A percentile compares a stretch with the other conserved stretches of the same genome.
phyloP scores from a whole-genome alignment of 1,140 invertebrate species.

The Magallana angulata region DNA sequence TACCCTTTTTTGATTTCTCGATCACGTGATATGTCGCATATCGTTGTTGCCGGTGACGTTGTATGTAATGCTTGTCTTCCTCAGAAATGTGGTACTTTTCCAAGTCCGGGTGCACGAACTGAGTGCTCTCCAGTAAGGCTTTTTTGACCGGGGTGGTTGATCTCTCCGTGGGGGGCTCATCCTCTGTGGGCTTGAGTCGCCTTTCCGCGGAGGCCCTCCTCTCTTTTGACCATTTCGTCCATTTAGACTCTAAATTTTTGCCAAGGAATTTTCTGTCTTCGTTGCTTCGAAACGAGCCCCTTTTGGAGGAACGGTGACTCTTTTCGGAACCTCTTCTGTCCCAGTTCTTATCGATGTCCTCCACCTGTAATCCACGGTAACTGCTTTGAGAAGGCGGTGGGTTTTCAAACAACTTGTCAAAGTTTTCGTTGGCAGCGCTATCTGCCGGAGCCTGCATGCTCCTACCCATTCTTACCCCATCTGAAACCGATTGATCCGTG shows the following conservation, averaged over 20 bases:
- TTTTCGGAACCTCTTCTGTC: slow-evolving; percentile 61
- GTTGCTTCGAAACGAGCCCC: slow-evolving; percentile 65
- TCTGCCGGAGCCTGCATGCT: slow-evolving; percentile 42
- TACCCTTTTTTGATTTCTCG: slow-evolving; percentile 71
- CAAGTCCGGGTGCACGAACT: slow-evolving; percentile 76
- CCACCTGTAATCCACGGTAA: slow-evolving; percentile 59
- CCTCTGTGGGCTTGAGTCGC: slow-evolving; percentile 71
- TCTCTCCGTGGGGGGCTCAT: slow-evolving; percentile 64
- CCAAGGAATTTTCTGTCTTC: slow-evolving; percentile 69
- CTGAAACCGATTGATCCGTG: background rate
- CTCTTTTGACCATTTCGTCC: slow-evolving; percentile 76
- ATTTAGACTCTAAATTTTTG: slow-evolving; percentile 67
- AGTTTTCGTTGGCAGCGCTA: slow-evolving; percentile 50
- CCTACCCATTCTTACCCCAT: background rate
- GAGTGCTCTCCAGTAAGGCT: slow-evolving; percentile 75
- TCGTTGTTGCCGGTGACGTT: slow-evolving; percentile 71
- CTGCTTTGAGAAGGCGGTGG: slow-evolving; percentile 37
- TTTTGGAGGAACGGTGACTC: slow-evolving; percentile 63
- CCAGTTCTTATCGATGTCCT: slow-evolving; percentile 69
- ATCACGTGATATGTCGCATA: slow-evolving; percentile 70
- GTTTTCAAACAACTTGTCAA: slow-evolving; percentile 63
- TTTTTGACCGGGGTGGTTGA: slow-evolving; percentile 77
- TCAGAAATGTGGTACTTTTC: slow-evolving; percentile 73
- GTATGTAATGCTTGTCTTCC: slow-evolving; percentile 74
- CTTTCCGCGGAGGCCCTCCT: slow-evolving; percentile 72